Evolutionary conservation across 2,113 vertebrate genomes (phyloP).

Genomic region (Megaptera novaeangliae): DNA sequence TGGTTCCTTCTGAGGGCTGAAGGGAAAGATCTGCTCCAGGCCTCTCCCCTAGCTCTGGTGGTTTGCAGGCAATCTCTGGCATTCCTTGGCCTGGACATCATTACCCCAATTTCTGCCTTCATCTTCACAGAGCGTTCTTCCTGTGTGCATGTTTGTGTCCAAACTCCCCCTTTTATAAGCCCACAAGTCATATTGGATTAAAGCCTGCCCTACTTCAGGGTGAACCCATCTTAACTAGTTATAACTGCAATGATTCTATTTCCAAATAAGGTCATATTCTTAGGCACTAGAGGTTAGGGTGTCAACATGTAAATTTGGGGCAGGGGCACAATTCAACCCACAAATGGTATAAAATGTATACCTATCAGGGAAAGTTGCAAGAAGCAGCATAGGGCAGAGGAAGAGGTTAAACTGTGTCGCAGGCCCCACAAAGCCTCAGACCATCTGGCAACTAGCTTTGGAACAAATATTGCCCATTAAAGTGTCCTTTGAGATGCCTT

Average conservation of each 20-base stretch:
- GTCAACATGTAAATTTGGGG: background rate
- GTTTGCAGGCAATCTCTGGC: background rate
- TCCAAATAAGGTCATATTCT: background rate
- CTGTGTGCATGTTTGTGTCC: background rate
- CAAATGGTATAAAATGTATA: background rate
- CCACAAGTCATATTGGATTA: background rate
- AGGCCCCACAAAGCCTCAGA: background rate
- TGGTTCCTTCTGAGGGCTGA: background rate
- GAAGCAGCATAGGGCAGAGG: background rate
- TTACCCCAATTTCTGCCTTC: background rate
- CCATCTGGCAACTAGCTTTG: background rate
- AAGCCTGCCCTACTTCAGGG: background rate
- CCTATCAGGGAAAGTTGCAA: background rate
- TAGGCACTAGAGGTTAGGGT: background rate
- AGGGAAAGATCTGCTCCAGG: background rate
- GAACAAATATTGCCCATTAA: background rate
- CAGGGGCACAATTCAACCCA: background rate
- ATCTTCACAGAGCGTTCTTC: background rate
- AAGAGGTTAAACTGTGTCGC: background rate
- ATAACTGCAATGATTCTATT: background rate
- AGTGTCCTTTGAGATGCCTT: no score
- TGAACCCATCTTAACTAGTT: background rate
- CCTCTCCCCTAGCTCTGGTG: background rate
- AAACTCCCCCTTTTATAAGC: background rate
- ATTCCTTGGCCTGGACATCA: background rate